A percentile compares a stretch with the other conserved stretches of the same genome.
Conservation (phyloP, 30 jellyfish, hydroid and myxozoan genomes). For the Hydractinia symbiolongicarpus region DNA sequence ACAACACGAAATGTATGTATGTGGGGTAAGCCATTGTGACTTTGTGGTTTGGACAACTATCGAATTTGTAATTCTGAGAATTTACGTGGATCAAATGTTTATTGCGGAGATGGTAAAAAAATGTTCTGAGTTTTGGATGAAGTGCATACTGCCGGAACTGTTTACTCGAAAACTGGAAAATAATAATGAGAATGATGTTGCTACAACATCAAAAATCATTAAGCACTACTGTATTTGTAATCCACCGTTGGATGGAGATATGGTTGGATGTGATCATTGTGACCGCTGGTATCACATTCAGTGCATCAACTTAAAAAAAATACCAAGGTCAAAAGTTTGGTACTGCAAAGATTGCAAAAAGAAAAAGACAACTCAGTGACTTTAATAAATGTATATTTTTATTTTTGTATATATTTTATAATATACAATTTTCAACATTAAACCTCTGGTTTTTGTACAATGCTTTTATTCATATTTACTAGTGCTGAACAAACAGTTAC, state of each 20-base stretch:
- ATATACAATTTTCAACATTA: no score
- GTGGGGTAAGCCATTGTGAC: background rate
- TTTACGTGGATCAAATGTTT: no score
- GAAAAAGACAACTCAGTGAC: no score
- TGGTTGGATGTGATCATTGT: slow-evolving; percentile 4
- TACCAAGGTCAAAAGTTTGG: background rate
- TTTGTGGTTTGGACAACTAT: background rate
- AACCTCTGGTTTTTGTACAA: no score
- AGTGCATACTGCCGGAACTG: background rate
- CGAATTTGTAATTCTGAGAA: background rate
- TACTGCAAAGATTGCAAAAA: background rate
- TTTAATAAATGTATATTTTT: no score
- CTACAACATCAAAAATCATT: background rate
- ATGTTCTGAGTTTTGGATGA: background rate
- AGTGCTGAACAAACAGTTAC: background rate
- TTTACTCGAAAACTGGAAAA: background rate
- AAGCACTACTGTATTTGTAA: background rate
- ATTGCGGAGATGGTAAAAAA: background rate
- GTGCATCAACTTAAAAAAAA: background rate
- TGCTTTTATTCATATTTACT: background rate
- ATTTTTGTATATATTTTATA: no score
- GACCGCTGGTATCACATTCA: background rate
- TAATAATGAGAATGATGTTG: background rate
- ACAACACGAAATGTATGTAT: background rate
- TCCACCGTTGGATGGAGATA: background rate